phyloP scores from a whole-genome alignment of 2,797 vertebrate genomes.

The Luscinia luscinia region DNA sequence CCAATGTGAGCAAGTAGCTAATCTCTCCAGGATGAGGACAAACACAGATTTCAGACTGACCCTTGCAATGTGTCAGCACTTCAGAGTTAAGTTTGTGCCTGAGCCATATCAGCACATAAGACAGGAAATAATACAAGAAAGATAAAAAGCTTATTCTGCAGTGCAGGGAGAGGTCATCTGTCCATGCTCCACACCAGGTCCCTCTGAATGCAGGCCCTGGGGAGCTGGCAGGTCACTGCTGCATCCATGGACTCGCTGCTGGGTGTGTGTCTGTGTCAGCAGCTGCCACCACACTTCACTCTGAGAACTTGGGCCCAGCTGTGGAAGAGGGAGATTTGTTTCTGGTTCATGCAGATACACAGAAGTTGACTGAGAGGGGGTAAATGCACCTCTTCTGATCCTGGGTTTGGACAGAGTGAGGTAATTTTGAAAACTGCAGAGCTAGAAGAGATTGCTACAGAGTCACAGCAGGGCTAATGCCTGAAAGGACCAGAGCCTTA shows the following conservation, averaged over 20 bases:
- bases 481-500: neutral
- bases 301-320: neutral
- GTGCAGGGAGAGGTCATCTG: neutral
- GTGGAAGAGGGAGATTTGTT: neutral
- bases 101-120: neutral
- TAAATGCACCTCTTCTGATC: neutral
- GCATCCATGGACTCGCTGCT: rapidly evolving
- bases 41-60: neutral
- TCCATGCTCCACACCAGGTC: neutral
- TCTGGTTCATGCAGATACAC: neutral
- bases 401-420: neutral
- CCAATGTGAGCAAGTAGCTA: neutral
- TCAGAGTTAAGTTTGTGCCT: neutral
- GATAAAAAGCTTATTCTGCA: neutral
- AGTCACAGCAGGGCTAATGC: neutral
- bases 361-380: neutral
- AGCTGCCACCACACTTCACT: neutral
- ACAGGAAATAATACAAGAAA: neutral
- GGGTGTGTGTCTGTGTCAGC: neutral
- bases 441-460: neutral
- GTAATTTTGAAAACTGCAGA: neutral
- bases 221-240: neutral
- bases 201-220: neutral
- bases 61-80: neutral
- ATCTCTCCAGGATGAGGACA: neutral